These are phyloP conservation scores for Polypterus bichir DNA, from an alignment of 2,113 vertebrate genomes.

Conservation along the genomic window DNA sequence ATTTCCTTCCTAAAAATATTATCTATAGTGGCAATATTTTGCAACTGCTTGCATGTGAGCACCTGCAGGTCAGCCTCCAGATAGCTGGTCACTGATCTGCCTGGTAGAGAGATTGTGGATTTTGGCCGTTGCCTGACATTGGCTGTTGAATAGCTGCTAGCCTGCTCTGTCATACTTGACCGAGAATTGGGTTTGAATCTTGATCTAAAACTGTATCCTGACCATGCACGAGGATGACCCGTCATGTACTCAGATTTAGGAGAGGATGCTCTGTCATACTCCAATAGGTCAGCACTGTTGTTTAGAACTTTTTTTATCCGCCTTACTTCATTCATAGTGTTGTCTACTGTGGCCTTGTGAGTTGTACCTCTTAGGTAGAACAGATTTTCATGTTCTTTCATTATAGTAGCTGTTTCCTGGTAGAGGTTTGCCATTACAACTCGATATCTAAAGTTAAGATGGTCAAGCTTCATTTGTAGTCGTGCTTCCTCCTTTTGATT, in stretches of 20 bases:
- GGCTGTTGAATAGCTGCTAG: background rate
- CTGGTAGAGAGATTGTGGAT: background rate
- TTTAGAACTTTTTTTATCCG: background rate
- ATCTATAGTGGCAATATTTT: conserved; percentile 47
- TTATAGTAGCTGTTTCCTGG: conserved; percentile 29
- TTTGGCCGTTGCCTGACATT: background rate
- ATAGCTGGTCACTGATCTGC: background rate
- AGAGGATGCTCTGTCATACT: conserved; percentile 1
- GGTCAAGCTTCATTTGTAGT: conserved; percentile 35
- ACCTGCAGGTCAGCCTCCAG: conserved; percentile 13
- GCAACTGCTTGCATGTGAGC: conserved; percentile 45
- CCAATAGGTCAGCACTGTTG: background rate
- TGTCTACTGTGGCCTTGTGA: conserved; percentile 39
- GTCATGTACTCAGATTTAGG: background rate
- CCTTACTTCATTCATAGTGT: conserved; percentile 44
- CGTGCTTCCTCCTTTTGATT: conserved; percentile 42
- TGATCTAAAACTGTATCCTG: background rate
- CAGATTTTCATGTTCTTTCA: conserved; percentile 27
- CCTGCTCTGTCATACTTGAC: background rate
- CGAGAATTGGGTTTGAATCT: background rate
- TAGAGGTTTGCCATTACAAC: conserved; percentile 31
- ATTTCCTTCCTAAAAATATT: conserved; percentile 48
- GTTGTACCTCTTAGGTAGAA: conserved; percentile 37
- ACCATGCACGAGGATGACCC: conserved; percentile 20
- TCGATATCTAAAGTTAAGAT: conserved; percentile 34